These are phyloP conservation scores for Sylvietta virens DNA, from an alignment of 2,113 vertebrate genomes.

Conservation along the genomic window DNA sequence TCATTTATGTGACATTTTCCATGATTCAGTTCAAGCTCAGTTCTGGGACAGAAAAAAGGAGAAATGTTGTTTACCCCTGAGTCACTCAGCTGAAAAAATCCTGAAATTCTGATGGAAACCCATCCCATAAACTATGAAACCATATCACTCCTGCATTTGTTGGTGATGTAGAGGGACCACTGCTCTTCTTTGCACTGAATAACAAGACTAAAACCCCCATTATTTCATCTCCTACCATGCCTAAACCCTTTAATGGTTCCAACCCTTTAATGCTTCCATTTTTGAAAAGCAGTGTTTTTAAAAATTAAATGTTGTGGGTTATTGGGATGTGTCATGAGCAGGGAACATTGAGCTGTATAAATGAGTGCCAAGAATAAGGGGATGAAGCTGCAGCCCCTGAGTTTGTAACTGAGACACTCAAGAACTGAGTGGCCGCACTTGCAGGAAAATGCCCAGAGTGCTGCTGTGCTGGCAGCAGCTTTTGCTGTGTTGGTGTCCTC, in stretches of 20 bases:
- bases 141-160: not conserved
- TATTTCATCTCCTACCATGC: not conserved
- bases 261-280: not conserved
- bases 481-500: not conserved
- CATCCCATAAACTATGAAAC: not conserved
- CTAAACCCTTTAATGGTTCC: not conserved
- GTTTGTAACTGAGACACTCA: not conserved
- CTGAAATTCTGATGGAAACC: not conserved
- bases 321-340: not conserved
- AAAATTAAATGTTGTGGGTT: not conserved
- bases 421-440: not conserved
- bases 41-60: not conserved
- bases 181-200: not conserved
- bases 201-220: not conserved
- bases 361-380: not conserved
- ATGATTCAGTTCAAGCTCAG: not conserved
- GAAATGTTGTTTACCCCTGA: not conserved
- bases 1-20: not conserved
- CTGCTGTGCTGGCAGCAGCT: not conserved
- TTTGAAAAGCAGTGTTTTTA: not conserved
- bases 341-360: not conserved
- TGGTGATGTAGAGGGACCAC: not conserved
- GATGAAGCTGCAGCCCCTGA: not conserved
- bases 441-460: not conserved
- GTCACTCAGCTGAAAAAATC: not conserved